Evolutionary conservation across 2,113 vertebrate species (phyloP).

Genomic region (Anser cygnoides): DNA sequence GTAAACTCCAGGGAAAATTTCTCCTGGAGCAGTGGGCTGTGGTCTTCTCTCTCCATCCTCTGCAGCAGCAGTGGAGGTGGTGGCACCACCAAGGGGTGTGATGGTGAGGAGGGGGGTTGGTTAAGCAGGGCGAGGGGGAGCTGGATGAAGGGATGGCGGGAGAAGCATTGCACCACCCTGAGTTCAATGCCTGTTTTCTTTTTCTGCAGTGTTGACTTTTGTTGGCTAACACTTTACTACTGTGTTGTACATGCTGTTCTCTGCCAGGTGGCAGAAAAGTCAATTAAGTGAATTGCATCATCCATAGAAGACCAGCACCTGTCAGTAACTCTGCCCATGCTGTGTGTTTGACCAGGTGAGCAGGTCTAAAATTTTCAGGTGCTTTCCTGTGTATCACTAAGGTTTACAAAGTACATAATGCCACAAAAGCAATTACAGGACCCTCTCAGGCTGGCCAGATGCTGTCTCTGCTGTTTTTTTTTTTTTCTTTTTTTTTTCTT

Average conservation of each 20-base stretch:
- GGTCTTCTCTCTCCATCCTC: neutral
- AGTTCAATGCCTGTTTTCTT: rapidly evolving
- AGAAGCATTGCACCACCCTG: rapidly evolving
- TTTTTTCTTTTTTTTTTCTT: neutral
- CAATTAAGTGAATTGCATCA: neutral
- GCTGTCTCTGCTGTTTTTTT: neutral
- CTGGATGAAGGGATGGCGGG: neutral
- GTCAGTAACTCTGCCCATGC: neutral
- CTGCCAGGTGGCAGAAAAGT: neutral
- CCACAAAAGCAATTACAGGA: neutral
- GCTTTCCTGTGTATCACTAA: neutral
- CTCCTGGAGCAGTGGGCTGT: neutral
- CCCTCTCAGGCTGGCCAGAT: neutral
- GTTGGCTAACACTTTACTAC: neutral
- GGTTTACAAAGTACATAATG: neutral
- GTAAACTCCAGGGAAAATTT: neutral
- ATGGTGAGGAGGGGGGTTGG: neutral
- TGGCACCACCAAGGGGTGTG: neutral
- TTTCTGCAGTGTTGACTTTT: neutral
- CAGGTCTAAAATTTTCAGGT: neutral
- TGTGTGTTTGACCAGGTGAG: neutral
- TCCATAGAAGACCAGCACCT: neutral
- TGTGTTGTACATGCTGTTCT: neutral
- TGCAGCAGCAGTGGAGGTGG: neutral
- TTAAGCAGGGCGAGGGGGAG: neutral